phyloP scores from a whole-genome alignment of 2,888 invertebrate species.

The Malachius bipustulatus region DNA sequence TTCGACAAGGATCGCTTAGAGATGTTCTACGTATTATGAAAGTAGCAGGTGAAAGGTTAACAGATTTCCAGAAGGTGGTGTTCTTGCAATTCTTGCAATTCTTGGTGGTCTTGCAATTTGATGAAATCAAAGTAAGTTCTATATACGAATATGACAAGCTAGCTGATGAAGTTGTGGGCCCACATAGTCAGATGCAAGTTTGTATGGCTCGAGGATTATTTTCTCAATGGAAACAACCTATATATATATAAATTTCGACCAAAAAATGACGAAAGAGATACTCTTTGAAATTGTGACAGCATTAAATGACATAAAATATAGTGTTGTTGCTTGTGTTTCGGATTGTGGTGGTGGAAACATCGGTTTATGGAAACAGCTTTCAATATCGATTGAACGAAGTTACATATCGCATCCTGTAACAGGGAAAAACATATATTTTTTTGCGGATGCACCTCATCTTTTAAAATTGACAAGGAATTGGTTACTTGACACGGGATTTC shows the following conservation, averaged over 20 bases:
- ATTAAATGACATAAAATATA: constrained; percentile 15
- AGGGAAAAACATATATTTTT: constrained; percentile 19
- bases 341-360: constrained; percentile 20
- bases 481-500: constrained; percentile 20
- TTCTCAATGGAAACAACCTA: constrained; percentile 21
- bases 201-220: constrained; percentile 18
- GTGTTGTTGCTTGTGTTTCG: constrained; percentile 19
- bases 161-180: constrained; percentile 10
- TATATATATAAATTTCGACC: constrained; percentile 16
- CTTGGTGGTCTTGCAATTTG: constrained; percentile 12
- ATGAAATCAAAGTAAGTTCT: constrained; percentile 15
- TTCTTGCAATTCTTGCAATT: too few species aligned
- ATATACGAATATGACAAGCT: constrained; percentile 10
- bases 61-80: constrained; percentile 12
- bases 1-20: constrained; percentile 12
- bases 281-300: constrained; percentile 12
- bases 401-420: constrained; percentile 23
- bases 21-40: constrained; percentile 12
- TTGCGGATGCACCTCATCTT: constrained; percentile 24
- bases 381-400: constrained; percentile 11
- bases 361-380: constrained; percentile 18
- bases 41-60: constrained; percentile 13
- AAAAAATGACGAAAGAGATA: constrained; percentile 17
- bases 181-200: constrained; percentile 13
- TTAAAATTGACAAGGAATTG: constrained; percentile 22